Evolutionary conservation across 2,797 vertebrate species (phyloP), one percentile per base, ranked within the genome.

Genomic region (Mycteria americana): DNA sequence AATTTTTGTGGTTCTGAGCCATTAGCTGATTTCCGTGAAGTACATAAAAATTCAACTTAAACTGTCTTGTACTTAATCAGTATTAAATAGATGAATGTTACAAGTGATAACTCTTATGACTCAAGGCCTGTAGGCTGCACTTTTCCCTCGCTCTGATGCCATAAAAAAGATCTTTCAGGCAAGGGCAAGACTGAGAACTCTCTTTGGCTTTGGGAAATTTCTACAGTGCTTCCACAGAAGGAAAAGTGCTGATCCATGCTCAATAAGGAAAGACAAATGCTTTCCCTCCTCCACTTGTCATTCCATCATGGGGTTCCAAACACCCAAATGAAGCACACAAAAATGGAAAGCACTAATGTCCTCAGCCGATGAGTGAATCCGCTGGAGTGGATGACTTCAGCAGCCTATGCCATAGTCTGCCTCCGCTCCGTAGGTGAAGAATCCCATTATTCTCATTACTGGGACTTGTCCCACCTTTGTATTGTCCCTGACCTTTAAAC

Each of bases 11-110:
- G 46, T 78, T 95, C 72, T 81, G 73, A 90, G 53, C 65, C 73
- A 92, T 89, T 89, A 96, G 79, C 65, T 81, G 72, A 89, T 95
- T 95, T 91, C 92, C 8, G 3, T 83, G 50, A 83, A 91, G 51
- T 39, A 53, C 65, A 53, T 81, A 88, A 85, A 89, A 93, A 80
- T 54, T 72, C 57, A 72, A 4, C 59, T 89, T 79, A 56, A 57
- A 51, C 37, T 59, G 35, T 45, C 79, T 86, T 39, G 54, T 77
- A 89, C 48, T 88, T 95, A 48, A 94, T 90, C 75, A 78, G 69
- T 69, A 69, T 92, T 90, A 95, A 86, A 84, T 59, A 84, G 76
- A 84, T 65, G 62, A 64, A 69, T 60, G 85, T 57, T 76, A 30
- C 39, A 85, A 85, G 81, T 24, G 77, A 79, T 76, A 80, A 79